Evolutionary conservation across 1,140 invertebrate species (phyloP), one percentile per base, ranked within the genome.

Genomic region (Yoshiicerus persimilis): DNA sequence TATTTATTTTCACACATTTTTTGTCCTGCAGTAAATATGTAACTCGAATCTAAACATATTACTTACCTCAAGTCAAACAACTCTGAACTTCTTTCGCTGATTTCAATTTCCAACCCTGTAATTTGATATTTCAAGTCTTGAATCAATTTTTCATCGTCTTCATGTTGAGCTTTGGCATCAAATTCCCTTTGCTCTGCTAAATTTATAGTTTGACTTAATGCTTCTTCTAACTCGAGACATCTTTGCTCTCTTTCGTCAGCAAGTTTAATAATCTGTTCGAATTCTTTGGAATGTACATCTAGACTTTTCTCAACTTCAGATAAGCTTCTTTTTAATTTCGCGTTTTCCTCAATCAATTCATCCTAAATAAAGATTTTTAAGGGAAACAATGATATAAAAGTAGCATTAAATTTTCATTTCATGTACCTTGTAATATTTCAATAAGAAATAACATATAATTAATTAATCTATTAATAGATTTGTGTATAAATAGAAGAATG

Each of bases 171-270:
- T 84, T 85, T 39, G 8, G 84, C 10, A n/a, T 88, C 27, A 9
- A 86, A 34, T 36, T 88, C 87, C n/a, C 80, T 75, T 11, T 88
- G 83, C 34, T 88, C 87, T 6, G 87, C 84, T 66, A 88, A 34
- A 47, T 75, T 36, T n/a, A 88, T 75, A 11, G 87, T 88, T 39
- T 88, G 66, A 39, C 77, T 75, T 27, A 88, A 47, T 23, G 66
- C 64, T 84, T 88, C 84, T 85, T 88, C 88, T 32, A 88, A 41
- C 39, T 88, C 70, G 8, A 41, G 9, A 38, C 70, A 39, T 66
- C 56, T 38, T 30, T 64, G 20, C 25, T 66, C 84, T 36, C 84
- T 86, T 20, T 64, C 47, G 6, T 41, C 38, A 4, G 47, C 84
- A 0, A 86, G 16, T 34, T 86, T 86, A 9, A 86, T 62, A 62